Evolutionary conservation across 2,888 invertebrate genomes (phyloP).

Genomic region (Villa cingulata): DNA sequence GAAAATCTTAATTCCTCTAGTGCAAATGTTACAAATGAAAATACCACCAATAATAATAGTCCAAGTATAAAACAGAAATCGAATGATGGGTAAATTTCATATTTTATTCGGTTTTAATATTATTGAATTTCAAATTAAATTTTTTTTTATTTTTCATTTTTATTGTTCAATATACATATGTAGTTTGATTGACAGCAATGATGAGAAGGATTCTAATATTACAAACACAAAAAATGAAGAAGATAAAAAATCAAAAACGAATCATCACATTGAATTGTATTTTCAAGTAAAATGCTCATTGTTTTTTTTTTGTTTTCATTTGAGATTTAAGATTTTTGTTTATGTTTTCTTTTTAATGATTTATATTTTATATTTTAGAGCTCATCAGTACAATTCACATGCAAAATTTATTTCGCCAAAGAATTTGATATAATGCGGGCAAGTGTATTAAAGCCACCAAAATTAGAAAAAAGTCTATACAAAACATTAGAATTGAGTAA

Average conservation of each 20-base stretch:
- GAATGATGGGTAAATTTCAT: conserved; percentile 22
- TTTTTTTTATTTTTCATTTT: background rate
- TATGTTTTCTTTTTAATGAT: too few species aligned
- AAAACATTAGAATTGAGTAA: conserved; percentile 26
- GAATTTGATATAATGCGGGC: conserved; percentile 72
- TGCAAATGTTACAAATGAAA: conserved; percentile 11
- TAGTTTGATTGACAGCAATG: conserved; percentile 1
- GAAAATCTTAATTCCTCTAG: conserved; percentile 31
- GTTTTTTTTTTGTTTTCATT: conserved; percentile 23
- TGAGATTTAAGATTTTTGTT: conserved; percentile 15
- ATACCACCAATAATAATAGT: conserved; percentile 19
- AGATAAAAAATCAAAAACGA: conserved; percentile 20
- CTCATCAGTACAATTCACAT: conserved; percentile 65
- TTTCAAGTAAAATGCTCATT: conserved; percentile 32
- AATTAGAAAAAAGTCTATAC: conserved; percentile 25
- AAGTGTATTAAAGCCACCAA: conserved; percentile 25
- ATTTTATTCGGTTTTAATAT: background rate
- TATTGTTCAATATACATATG: too few species aligned
- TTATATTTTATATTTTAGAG: conserved; percentile 35
- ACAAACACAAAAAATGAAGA: conserved; percentile 14
- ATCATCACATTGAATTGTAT: conserved; percentile 41
- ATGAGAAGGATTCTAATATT: conserved; percentile 10
- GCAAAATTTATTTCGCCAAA: conserved; percentile 80
- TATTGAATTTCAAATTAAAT: background rate
- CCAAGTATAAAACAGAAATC: conserved; percentile 29